These are phyloP conservation scores for Ophraella communa DNA, from an alignment of 2,888 invertebrate species.

Conservation along the genomic window DNA sequence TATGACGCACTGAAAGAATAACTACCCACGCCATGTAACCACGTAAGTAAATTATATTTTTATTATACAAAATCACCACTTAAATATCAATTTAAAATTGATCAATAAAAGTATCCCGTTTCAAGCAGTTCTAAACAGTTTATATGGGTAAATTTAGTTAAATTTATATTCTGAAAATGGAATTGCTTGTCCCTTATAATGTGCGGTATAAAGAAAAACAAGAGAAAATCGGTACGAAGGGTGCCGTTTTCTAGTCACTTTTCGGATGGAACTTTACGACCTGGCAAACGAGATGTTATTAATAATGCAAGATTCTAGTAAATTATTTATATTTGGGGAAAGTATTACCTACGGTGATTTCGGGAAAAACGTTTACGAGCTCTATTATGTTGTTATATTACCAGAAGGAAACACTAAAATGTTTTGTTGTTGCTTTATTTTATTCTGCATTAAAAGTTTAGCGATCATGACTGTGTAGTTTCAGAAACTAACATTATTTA, in stretches of 20 bases:
- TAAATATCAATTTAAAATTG: neutral
- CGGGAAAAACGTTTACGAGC: constrained; percentile 18
- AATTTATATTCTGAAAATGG: neutral
- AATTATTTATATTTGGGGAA: constrained; percentile 14
- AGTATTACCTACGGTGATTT: constrained; percentile 22
- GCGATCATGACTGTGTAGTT: neutral
- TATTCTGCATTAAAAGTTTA: neutral
- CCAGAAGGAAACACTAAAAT: constrained; percentile 1
- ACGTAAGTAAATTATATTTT: too few species aligned
- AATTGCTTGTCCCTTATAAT: neutral
- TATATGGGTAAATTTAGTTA: neutral
- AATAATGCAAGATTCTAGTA: constrained; percentile 10
- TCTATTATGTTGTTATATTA: constrained; percentile 9
- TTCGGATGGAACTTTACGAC: constrained; percentile 10
- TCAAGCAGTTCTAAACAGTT: neutral
- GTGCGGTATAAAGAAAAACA: constrained; percentile 1
- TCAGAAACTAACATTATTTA: neutral
- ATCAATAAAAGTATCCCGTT: neutral
- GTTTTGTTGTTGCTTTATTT: neutral
- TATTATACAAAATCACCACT: neutral
- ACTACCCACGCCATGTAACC: too few species aligned
- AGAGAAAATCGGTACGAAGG: constrained; percentile 1
- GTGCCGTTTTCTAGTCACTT: constrained; percentile 10
- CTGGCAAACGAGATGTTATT: constrained; percentile 12
- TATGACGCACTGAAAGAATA: too few species aligned